Evolutionary conservation across 2,113 vertebrate species (phyloP), one percentile per base, ranked within the genome.

Genomic region (Corythoichthys intestinalis): DNA sequence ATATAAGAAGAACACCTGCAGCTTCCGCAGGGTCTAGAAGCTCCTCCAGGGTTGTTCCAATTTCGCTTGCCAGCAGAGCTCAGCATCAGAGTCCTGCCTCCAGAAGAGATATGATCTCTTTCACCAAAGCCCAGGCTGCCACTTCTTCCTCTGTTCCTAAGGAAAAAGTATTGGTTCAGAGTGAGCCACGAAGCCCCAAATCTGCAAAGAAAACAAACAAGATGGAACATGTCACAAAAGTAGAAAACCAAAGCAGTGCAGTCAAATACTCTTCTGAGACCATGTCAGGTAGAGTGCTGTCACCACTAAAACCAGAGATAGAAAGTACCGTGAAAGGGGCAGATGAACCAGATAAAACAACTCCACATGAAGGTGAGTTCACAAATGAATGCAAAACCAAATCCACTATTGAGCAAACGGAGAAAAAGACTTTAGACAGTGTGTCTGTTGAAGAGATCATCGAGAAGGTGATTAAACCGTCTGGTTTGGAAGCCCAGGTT

Each of bases 361-460:
- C 52, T 38, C 38, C 52, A 69, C 35, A 57, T 28, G 69, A 69
- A 41, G 83, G 48, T 49, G 70, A 73, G 4, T 69, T 76, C 38
- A 86, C 82, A 86, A 71, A 52, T 17, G 56, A 65, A 46, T 53
- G 4, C 61, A 69, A 63, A 62, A 58, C 39, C 35, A 70, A 69
- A 64, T 38, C 57, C 11, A 65, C 17, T 11, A 35, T 11, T 53
- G 65, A 50, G 39, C 67, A 77, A 65, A 67, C 62, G 74, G 82
- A 89, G 65, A 87, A 86, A 69, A 88, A 80, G 63, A 70, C 80
- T 20, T 80, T 91, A 59, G 86, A 92, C 56, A 54, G 83, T 1
- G 84, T 89, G 61, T 86, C 82, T 71, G 85, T 92, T n/a, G 86
- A 93, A 67, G 94, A 95, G 50, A 94, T 97, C 37, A 93, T 99